Evolutionary conservation across 2,888 invertebrate species (phyloP).

Genomic region (Cephonodes hylas): DNA sequence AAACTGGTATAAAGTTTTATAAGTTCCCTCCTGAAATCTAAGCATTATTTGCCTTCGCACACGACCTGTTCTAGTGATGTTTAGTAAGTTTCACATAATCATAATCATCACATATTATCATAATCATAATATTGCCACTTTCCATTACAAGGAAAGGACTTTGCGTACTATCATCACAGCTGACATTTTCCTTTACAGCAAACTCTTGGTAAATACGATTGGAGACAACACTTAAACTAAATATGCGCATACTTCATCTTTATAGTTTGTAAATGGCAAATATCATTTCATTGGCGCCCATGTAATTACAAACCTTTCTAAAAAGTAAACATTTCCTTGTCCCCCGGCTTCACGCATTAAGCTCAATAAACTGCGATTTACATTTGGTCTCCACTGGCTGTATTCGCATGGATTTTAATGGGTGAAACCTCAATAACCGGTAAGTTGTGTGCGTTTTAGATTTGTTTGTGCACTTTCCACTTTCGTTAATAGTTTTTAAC

Average conservation of each 20-base stretch:
- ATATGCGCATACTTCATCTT: too few species aligned
- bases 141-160: too few species aligned
- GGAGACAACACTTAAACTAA: neutral
- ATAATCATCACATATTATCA: too few species aligned
- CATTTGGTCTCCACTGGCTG: neutral
- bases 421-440: conserved; percentile 7
- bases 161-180: too few species aligned
- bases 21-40: too few species aligned
- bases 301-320: conserved; percentile 4
- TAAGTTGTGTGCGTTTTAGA: neutral
- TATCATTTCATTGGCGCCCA: neutral
- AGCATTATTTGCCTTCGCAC: too few species aligned
- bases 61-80: too few species aligned
- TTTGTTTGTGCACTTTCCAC: conserved; percentile 5
- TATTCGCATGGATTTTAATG: conserved; percentile 4
- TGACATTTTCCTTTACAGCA: too few species aligned
- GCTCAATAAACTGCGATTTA: conserved; percentile 5
- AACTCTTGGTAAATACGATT: too few species aligned
- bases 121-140: too few species aligned
- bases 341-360: conserved; percentile 2
- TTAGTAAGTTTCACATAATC: too few species aligned
- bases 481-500: conserved; percentile 3
- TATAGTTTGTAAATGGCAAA: neutral
- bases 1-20: too few species aligned
- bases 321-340: conserved; percentile 4